These are phyloP conservation scores for Anarsia innoxiella DNA, from an alignment of 2,888 invertebrate genomes.

Conservation along the genomic window DNA sequence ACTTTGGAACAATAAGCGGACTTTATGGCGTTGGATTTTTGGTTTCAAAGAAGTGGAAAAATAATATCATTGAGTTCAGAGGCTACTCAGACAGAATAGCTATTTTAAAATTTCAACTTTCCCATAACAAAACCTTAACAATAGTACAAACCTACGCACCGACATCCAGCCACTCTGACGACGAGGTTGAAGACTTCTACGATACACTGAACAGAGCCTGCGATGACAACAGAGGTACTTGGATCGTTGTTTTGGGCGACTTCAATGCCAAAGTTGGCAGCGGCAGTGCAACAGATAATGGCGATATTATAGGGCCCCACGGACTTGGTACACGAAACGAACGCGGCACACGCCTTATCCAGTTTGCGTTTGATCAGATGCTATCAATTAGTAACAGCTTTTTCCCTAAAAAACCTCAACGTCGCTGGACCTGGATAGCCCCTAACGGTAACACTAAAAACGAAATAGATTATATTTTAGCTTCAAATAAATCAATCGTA, in stretches of 20 bases:
- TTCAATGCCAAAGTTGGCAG: too few species aligned
- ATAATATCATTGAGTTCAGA: slow-evolving; percentile 10
- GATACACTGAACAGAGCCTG: neutral
- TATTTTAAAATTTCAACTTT: slow-evolving; percentile 1
- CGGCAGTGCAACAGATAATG: neutral
- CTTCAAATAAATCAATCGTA: neutral
- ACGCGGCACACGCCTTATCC: too few species aligned
- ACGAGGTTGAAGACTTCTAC: slow-evolving; percentile 5
- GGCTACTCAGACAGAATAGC: slow-evolving; percentile 12
- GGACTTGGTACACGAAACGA: neutral
- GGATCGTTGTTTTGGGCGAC: neutral
- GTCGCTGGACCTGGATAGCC: neutral
- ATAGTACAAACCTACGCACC: neutral
- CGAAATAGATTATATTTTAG: neutral
- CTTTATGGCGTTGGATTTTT: slow-evolving; percentile 9
- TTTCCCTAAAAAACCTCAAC: neutral
- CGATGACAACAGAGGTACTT: slow-evolving; percentile 2
- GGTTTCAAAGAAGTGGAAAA: slow-evolving; percentile 10
- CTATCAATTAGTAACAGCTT: neutral
- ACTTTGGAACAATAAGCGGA: slow-evolving; percentile 2
- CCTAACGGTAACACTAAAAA: too few species aligned
- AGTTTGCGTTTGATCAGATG: neutral
- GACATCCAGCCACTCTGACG: neutral
- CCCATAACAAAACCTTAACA: neutral
- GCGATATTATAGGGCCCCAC: neutral